Percentiles rank a stretch among this genome's conserved stretches.
phyloP scores from a whole-genome alignment of 2,888 invertebrate genomes.

The Gryllus longicercus region DNA sequence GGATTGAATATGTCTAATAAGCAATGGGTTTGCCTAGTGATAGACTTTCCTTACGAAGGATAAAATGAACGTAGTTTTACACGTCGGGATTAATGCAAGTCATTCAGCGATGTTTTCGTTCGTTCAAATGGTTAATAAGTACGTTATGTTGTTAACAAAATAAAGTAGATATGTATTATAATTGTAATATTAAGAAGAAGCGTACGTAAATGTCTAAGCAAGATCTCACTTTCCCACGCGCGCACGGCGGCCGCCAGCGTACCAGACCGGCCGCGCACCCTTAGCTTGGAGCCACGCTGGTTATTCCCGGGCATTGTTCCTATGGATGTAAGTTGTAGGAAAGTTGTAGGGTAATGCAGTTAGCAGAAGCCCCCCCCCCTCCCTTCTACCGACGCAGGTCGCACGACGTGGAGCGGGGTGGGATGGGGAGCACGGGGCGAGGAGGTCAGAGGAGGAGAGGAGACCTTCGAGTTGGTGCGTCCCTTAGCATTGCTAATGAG shows the following conservation, averaged over 20 bases:
- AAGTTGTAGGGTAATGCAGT: not conserved
- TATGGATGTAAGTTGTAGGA: not conserved
- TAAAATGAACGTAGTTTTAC: no score
- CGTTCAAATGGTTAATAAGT: no score
- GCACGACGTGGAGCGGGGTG: not conserved
- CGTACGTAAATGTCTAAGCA: conserved; percentile 4
- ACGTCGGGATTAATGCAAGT: no score
- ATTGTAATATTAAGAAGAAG: not conserved
- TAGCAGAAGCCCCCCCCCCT: not conserved
- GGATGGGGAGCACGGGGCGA: not conserved
- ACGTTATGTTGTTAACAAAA: no score
- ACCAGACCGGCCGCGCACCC: not conserved
- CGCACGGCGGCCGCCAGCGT: not conserved
- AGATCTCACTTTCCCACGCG: not conserved
- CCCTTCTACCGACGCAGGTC: not conserved
- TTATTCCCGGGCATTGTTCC: conserved; percentile 1
- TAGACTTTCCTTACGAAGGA: no score
- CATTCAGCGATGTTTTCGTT: no score
- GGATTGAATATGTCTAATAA: no score
- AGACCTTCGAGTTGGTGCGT: not conserved
- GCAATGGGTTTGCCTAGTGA: no score
- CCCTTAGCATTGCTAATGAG: conserved; percentile 2
- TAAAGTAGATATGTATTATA: not conserved
- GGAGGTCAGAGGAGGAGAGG: not conserved
- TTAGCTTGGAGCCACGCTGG: not conserved